phyloP scores from a whole-genome alignment of 1,140 invertebrate genomes.

The Harpegnathos saltator region DNA sequence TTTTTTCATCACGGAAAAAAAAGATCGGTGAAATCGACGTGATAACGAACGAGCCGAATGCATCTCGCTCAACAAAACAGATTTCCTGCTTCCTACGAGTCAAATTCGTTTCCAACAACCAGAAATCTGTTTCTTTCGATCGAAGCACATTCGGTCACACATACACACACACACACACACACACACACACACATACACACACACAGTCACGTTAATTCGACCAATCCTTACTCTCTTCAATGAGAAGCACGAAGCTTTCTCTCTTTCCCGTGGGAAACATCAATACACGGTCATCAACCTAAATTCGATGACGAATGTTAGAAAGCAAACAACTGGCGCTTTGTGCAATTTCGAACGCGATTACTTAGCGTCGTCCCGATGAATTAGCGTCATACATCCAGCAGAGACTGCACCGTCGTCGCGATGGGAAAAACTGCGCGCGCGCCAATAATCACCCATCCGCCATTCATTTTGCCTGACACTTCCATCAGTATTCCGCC shows the following conservation, averaged over 20 bases:
- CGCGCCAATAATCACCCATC: slow-evolving; percentile 19
- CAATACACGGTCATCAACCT: slow-evolving; percentile 26
- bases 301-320: slow-evolving; percentile 54
- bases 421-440: background rate
- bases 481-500: slow-evolving; percentile 46
- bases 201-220: too few relatives aligned
- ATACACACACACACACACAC: too few relatives aligned
- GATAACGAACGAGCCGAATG: too few relatives aligned
- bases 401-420: background rate
- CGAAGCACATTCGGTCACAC: too few relatives aligned
- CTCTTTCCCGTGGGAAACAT: background rate
- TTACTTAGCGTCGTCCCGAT: slow-evolving; percentile 18
- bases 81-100: too few relatives aligned
- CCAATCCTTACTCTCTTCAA: too few relatives aligned
- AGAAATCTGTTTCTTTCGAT: too few relatives aligned
- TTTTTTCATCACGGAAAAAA: too few relatives aligned
- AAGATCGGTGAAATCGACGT: too few relatives aligned
- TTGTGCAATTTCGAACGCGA: slow-evolving; percentile 35
- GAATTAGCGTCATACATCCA: slow-evolving; percentile 31
- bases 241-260: slow-evolving; percentile 35
- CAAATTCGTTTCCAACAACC: too few relatives aligned
- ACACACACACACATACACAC: too few relatives aligned
- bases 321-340: slow-evolving; percentile 32
- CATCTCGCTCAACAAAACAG: too few relatives aligned
- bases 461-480: slow-evolving; percentile 43